These are phyloP conservation scores for Drosophila takahashii DNA, from an alignment of 1,140 invertebrate species.

Conservation along the genomic window DNA sequence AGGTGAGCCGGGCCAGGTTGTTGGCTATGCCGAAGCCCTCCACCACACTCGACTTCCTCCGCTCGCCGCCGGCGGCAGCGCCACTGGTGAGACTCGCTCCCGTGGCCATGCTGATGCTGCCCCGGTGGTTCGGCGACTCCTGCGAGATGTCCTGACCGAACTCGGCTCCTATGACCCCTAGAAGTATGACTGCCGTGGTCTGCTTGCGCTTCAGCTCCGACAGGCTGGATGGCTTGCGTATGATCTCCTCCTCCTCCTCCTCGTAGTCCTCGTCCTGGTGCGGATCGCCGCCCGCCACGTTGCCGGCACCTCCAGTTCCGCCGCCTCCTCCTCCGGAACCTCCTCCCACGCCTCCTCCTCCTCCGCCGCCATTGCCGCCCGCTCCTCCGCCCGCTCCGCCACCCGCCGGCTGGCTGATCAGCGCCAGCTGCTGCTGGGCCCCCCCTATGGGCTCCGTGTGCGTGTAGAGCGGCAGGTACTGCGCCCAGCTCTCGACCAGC, in stretches of 20 bases:
- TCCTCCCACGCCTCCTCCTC: background rate
- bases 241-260: constrained; percentile 92
- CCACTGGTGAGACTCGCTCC: constrained; percentile 19
- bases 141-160: constrained; percentile 96
- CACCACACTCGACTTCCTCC: constrained; percentile 92
- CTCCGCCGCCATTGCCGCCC: constrained; percentile 17
- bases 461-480: constrained; percentile 95
- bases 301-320: constrained; percentile 1
- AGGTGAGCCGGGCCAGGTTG: constrained; percentile 95
- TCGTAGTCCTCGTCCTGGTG: constrained; percentile 89
- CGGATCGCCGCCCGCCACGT: constrained; percentile 18
- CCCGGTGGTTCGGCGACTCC: constrained; percentile 85
- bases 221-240: constrained; percentile 92
- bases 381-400: constrained; percentile 35
- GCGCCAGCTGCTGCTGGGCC: constrained; percentile 81
- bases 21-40: constrained; percentile 97
- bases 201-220: constrained; percentile 97
- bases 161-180: constrained; percentile 98
- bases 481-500: constrained; percentile 97
- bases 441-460: constrained; percentile 89
- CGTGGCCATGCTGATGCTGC: constrained; percentile 84
- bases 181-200: constrained; percentile 97
- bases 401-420: constrained; percentile 69
- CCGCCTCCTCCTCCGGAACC: background rate
- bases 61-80: constrained; percentile 83